phyloP scores from a whole-genome alignment of 2,797 vertebrate species.

The Eurystomus glaucurus region DNA sequence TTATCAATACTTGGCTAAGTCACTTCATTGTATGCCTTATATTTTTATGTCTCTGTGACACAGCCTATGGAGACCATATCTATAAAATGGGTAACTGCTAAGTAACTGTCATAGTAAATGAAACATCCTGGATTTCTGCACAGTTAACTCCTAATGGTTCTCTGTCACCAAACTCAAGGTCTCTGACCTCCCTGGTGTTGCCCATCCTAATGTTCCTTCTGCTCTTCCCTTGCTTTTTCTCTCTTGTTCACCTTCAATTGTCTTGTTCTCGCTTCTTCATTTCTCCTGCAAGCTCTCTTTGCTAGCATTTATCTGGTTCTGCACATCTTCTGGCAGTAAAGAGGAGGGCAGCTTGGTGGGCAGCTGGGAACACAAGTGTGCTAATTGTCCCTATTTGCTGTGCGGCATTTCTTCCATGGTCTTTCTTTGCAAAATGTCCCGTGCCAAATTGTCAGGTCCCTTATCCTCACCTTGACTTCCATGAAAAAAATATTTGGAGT shows the following conservation, averaged over 20 bases:
- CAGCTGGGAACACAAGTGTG: accelerated
- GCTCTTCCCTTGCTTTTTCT: neutral
- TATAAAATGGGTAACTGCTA: neutral
- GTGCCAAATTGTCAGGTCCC: neutral
- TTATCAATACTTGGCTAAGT: neutral
- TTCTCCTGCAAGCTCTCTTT: neutral
- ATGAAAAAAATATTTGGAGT: neutral
- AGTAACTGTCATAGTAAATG: neutral
- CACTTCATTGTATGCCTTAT: neutral
- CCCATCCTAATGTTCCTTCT: neutral
- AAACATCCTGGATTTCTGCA: neutral
- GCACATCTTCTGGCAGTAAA: neutral
- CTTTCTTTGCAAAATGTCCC: neutral
- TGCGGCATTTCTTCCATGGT: neutral
- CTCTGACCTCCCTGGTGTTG: neutral
- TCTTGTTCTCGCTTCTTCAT: neutral
- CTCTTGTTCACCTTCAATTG: neutral
- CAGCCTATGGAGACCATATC: neutral
- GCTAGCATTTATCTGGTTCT: neutral
- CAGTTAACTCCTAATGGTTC: neutral
- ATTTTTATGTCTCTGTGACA: neutral
- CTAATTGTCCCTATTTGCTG: neutral
- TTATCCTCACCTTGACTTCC: neutral
- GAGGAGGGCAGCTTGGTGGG: neutral
- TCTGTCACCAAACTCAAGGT: neutral